Percentiles rank a stretch among this genome's conserved stretches.
These are phyloP conservation scores for Coleophora flavipennella DNA, from an alignment of 2,888 invertebrate species.

Conservation along the genomic window DNA sequence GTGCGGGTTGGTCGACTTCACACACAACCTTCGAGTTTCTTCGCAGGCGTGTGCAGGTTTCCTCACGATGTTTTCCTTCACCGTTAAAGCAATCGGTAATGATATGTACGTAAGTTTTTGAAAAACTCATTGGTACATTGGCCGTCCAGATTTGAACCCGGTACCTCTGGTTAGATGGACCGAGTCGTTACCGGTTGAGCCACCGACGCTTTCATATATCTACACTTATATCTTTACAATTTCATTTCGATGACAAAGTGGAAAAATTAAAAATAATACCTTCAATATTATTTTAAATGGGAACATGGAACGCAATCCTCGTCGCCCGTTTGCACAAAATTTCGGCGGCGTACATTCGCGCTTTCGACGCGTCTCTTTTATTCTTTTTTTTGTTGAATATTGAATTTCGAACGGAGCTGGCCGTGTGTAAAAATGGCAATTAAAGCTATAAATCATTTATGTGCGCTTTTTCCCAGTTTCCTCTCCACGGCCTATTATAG, in stretches of 20 bases:
- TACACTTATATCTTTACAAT: neutral
- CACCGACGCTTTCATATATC: too few species aligned
- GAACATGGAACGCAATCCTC: constrained; percentile 1
- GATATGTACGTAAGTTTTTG: too few species aligned
- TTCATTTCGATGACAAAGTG: neutral
- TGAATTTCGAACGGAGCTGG: constrained; percentile 46
- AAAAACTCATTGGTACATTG: too few species aligned
- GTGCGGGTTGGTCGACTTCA: too few species aligned
- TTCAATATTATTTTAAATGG: constrained; percentile 4
- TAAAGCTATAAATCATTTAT: constrained; percentile 62
- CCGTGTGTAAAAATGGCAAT: constrained; percentile 53
- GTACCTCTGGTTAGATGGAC: too few species aligned
- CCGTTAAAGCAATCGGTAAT: too few species aligned
- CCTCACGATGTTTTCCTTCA: too few species aligned
- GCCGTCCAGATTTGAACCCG: too few species aligned
- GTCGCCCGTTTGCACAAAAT: constrained; percentile 5
- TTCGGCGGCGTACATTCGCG: constrained; percentile 24
- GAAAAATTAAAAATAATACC: neutral
- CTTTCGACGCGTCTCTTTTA: constrained; percentile 31
- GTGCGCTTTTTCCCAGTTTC: constrained; percentile 36
- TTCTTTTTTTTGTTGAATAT: constrained; percentile 59
- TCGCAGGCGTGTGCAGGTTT: too few species aligned
- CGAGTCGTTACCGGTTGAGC: too few species aligned
- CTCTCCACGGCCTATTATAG: constrained; percentile 35
- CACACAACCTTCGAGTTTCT: too few species aligned